Conservation (phyloP, 1,140 invertebrate genomes). For the Drosophila biarmipes region DNA sequence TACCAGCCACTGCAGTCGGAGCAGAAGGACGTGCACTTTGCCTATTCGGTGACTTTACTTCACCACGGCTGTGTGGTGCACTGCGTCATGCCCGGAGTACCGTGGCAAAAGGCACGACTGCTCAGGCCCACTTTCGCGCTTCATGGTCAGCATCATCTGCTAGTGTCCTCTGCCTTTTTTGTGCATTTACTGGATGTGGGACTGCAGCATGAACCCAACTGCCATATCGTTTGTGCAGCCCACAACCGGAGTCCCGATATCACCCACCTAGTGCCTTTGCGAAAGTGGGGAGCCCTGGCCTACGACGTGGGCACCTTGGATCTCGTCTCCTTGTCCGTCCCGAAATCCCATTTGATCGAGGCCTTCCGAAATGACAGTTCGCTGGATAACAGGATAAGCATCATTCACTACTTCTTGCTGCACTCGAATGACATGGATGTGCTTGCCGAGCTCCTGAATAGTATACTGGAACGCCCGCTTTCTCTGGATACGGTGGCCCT, state of each 20-base stretch:
- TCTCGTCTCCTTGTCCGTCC: slow-evolving; percentile 88
- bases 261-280: slow-evolving; percentile 88
- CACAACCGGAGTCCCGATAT: slow-evolving; percentile 85
- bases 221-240: slow-evolving; percentile 89
- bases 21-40: slow-evolving; percentile 90
- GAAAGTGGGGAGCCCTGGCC: slow-evolving; percentile 86
- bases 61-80: slow-evolving; percentile 93
- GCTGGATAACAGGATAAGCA: slow-evolving; percentile 89
- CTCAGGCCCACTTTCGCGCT: slow-evolving; percentile 90
- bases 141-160: slow-evolving; percentile 90
- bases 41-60: slow-evolving; percentile 92
- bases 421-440: slow-evolving; percentile 90
- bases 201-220: slow-evolving; percentile 91
- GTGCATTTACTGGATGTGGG: slow-evolving; percentile 92
- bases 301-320: slow-evolving; percentile 90
- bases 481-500: slow-evolving; percentile 84
- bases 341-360: slow-evolving; percentile 87
- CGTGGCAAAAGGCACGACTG: slow-evolving; percentile 90
- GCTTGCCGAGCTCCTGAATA: slow-evolving; percentile 86
- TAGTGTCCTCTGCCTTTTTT: slow-evolving; percentile 91
- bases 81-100: slow-evolving; percentile 91
- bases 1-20: slow-evolving; percentile 89
- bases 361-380: slow-evolving; percentile 88
- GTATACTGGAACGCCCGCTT: slow-evolving; percentile 77
- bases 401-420: slow-evolving; percentile 91